Conservation (phyloP, 1,140 invertebrate genomes). For the Philaenus spumarius region DNA sequence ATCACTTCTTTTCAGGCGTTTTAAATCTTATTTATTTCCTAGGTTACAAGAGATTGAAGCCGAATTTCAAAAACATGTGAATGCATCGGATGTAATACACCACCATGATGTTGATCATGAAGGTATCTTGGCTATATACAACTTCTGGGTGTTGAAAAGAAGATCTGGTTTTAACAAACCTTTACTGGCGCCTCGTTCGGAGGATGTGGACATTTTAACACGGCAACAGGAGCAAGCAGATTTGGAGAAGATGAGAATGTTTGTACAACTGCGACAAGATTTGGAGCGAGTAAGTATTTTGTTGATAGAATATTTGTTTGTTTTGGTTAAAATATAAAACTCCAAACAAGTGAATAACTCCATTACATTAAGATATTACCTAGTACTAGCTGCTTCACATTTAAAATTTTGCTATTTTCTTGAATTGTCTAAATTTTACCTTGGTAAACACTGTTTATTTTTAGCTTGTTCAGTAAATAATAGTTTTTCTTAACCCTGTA, state of each 20-base stretch:
- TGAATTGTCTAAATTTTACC: too few species aligned
- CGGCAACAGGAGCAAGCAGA: slow-evolving; percentile 72
- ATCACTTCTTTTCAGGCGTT: too few species aligned
- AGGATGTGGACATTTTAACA: slow-evolving; percentile 69
- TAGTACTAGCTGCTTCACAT: too few species aligned
- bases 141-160: slow-evolving; percentile 94
- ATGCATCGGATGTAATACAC: slow-evolving; percentile 62
- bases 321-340: too few species aligned
- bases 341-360: too few species aligned
- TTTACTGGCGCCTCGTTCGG: slow-evolving; percentile 74
- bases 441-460: too few species aligned
- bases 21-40: slow-evolving; percentile 23
- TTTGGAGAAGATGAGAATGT: slow-evolving; percentile 91
- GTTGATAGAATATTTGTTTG: too few species aligned
- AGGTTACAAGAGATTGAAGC: slow-evolving; percentile 87
- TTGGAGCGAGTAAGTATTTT: slow-evolving; percentile 67
- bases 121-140: slow-evolving; percentile 76
- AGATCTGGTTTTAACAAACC: slow-evolving; percentile 79
- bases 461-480: too few species aligned
- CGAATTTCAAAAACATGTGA: slow-evolving; percentile 89
- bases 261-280: slow-evolving; percentile 91
- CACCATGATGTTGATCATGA: slow-evolving; percentile 72
- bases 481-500: too few species aligned
- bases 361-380: too few species aligned
- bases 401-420: too few species aligned